Evolutionary conservation across 2,113 vertebrate genomes (phyloP).

Genomic region (Dryoscopus gambensis): DNA sequence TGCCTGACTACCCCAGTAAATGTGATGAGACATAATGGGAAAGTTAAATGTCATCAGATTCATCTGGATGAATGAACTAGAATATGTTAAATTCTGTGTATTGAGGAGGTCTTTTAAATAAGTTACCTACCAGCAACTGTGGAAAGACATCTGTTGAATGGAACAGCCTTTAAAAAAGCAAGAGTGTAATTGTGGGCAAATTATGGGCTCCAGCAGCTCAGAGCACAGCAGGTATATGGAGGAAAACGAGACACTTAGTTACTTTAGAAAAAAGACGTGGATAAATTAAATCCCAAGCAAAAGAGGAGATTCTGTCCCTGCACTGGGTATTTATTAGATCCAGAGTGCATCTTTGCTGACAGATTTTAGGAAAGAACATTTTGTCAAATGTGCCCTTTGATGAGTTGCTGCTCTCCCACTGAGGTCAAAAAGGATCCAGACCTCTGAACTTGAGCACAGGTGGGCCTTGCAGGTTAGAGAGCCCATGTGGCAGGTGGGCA

Average conservation of each 20-base stretch:
- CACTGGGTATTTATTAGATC: neutral
- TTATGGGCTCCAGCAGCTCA: neutral
- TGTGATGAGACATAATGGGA: neutral
- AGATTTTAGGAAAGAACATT: neutral
- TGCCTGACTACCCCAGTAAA: neutral
- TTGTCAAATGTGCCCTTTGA: neutral
- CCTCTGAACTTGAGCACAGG: neutral
- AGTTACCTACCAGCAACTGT: neutral
- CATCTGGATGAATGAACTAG: neutral
- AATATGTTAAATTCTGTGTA: neutral
- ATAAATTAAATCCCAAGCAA: neutral
- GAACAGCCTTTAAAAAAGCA: neutral
- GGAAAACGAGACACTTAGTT: neutral
- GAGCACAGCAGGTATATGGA: constrained; percentile 11
- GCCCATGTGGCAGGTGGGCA: neutral
- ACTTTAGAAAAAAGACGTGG: neutral
- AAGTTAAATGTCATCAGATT: neutral
- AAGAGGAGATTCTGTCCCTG: neutral
- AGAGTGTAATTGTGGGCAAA: constrained; percentile 19
- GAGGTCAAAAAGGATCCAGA: neutral
- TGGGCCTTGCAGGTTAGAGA: neutral
- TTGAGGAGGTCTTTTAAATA: neutral
- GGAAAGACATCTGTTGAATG: constrained; percentile 6
- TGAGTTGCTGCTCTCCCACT: neutral
- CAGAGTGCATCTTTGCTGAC: neutral